Percentiles rank a stretch among this genome's conserved stretches.
phyloP scores from a whole-genome alignment of 2,113 vertebrate species.

The Brachionichthys hirsutus region DNA sequence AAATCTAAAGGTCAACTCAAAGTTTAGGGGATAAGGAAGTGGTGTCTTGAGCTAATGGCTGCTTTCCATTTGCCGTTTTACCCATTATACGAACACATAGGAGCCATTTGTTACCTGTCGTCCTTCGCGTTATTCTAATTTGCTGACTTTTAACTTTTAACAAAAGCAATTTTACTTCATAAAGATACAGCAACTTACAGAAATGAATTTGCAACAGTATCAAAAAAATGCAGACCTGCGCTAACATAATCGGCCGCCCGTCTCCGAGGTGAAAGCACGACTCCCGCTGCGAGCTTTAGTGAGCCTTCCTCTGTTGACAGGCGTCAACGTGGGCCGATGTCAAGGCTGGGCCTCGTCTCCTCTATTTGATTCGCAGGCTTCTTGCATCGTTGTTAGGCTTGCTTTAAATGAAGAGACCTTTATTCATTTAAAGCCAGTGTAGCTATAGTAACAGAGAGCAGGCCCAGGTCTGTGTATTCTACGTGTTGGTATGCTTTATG shows the following conservation, averaged over 20 bases:
- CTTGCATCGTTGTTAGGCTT: conserved; percentile 25
- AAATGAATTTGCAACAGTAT: conserved; percentile 27
- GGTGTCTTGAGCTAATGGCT: conserved; percentile 48
- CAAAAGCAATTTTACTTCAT: conserved; percentile 16
- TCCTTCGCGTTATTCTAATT: conserved; percentile 41
- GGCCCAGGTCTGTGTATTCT: conserved; percentile 24
- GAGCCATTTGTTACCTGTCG: conserved; percentile 44
- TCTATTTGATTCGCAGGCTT: conserved; percentile 24
- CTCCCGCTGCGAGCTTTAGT: conserved; percentile 32
- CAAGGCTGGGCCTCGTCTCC: conserved; percentile 58
- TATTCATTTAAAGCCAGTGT: conserved; percentile 21
- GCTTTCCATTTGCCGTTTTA: conserved; percentile 51
- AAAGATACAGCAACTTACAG: conserved; percentile 22
- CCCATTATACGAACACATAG: conserved; percentile 42
- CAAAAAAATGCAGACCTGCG: conserved; percentile 40
- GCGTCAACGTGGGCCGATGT: conserved; percentile 58
- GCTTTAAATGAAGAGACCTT: conserved; percentile 31
- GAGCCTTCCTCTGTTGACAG: conserved; percentile 51
- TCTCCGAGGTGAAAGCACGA: conserved; percentile 36
- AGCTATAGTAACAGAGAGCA: conserved; percentile 11
- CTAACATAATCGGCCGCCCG: conserved; percentile 33
- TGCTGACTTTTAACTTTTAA: conserved; percentile 16
- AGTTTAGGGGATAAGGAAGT: conserved; percentile 35
- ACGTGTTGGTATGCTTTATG: not conserved
- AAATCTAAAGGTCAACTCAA: conserved; percentile 41